Evolutionary conservation across 2,113 vertebrate genomes (phyloP), one percentile per base, ranked within the genome.

Genomic region (Progne subis): DNA sequence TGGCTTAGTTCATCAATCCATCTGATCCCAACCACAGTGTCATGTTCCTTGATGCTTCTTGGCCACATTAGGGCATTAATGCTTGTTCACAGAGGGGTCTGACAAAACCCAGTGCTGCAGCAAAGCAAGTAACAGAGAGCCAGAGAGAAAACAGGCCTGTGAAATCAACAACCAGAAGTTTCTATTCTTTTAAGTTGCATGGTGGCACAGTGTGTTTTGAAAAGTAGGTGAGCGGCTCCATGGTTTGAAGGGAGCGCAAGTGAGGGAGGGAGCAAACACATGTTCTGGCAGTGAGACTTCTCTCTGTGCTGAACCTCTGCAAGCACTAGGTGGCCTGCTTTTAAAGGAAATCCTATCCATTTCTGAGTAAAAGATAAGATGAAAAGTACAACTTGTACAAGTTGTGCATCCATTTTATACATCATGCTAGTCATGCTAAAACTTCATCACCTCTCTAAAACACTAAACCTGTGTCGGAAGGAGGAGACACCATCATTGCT

Each of bases 301-400:
- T 55, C 18, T 4, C 21, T 57, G 96, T 52, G 79, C 32, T 82
- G 87, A 29, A 44, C 43, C 55, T 65, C 46, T 28, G 79, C 79
- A 63, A 86, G 90, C 95, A 78, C 90, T 94, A 95, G 95, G 44
- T 96, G 96, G 85, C 95, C 92, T 78, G 61, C 95, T 95, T 78
- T 50, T 43, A 93, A 93, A 93, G 69, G 79, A 56, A 86, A 96
- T 81, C 28, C n/a, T 67, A 10, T 24, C 50, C 4, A 0, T 21
- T 43, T 61, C 64, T 10, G 26, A 1, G 5, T 10, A 43, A 47
- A 26, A n/a, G 13, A 41, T 21, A 37, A 19, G 31, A 46, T 28
- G 24, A 18, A 46, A 92, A 53, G 41, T 21, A 21, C 31, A 7
- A 17, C 85, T 85, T 31, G 4, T 28, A 12, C 21, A 20, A 80